Evolutionary conservation across 92 coral and sea anemone genomes (phyloP).

Genomic region (Palythoa caribaeorum): DNA sequence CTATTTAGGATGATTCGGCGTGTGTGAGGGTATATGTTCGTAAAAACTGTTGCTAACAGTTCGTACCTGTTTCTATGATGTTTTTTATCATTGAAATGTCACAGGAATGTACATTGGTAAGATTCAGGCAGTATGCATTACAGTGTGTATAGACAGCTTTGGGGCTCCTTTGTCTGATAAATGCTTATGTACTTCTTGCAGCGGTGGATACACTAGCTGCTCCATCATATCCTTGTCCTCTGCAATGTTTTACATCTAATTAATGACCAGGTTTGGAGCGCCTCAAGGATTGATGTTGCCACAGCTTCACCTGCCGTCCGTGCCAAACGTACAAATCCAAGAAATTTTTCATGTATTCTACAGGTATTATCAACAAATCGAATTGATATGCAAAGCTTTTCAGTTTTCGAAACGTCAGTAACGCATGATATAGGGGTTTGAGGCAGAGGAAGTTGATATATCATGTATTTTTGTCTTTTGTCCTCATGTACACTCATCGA

Average conservation of each 20-base stretch:
- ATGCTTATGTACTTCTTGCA: slow-evolving; percentile 50
- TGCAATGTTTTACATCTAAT: slow-evolving; percentile 56
- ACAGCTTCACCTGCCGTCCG: slow-evolving; percentile 61
- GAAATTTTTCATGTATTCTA: slow-evolving; percentile 56
- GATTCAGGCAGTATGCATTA: slow-evolving; percentile 68
- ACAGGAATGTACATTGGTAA: neutral
- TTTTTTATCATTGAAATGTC: neutral
- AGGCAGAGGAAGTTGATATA: no score
- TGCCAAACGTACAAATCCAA: slow-evolving; percentile 52
- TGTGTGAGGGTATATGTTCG: neutral
- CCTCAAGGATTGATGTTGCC: slow-evolving; percentile 38
- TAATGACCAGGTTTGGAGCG: slow-evolving; percentile 55
- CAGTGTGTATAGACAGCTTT: slow-evolving; percentile 63
- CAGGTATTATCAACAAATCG: slow-evolving; percentile 46
- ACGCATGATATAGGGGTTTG: no score
- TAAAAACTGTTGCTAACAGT: neutral
- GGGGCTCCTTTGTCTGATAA: slow-evolving; percentile 54
- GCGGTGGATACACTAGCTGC: slow-evolving; percentile 50
- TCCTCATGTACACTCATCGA: no score
- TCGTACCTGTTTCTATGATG: neutral
- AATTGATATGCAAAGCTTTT: slow-evolving; percentile 53
- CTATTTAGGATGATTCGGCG: neutral
- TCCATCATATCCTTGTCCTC: slow-evolving; percentile 64
- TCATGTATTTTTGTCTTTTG: no score
- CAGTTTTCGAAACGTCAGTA: slow-evolving; percentile 61